These are phyloP conservation scores for Drosophila nr. perissopoda DNA, from an alignment of 2,888 invertebrate species.

Conservation along the genomic window DNA sequence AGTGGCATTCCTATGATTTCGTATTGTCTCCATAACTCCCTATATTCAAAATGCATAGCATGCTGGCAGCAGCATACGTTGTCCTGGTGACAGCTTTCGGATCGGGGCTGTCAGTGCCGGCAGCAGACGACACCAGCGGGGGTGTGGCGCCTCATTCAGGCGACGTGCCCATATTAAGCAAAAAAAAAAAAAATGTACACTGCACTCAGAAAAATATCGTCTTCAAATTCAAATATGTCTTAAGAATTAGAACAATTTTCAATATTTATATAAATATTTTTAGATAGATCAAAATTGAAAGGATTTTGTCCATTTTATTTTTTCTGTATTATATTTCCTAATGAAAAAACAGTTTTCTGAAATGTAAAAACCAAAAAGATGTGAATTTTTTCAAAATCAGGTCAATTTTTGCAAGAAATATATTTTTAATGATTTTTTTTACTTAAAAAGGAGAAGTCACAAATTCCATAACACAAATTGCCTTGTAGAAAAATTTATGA, in stretches of 20 bases:
- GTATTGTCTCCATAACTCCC: slow-evolving; percentile 6
- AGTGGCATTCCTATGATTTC: neutral
- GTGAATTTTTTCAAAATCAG: neutral
- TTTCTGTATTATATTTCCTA: too few relatives aligned
- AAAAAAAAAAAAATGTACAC: neutral
- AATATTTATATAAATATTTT: too few relatives aligned
- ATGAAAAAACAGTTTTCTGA: neutral
- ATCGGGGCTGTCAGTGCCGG: slow-evolving; percentile 36
- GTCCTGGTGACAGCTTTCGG: slow-evolving; percentile 19
- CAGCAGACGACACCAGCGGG: slow-evolving; percentile 38
- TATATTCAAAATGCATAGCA: slow-evolving; percentile 59
- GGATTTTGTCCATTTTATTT: too few relatives aligned
- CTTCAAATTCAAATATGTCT: accelerated
- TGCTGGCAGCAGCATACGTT: slow-evolving; percentile 24
- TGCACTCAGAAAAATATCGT: neutral
- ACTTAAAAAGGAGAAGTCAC: too few relatives aligned
- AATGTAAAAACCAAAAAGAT: neutral
- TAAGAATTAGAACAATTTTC: neutral
- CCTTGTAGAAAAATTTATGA: too few relatives aligned
- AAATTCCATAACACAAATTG: too few relatives aligned
- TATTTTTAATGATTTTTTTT: too few relatives aligned
- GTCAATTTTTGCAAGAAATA: too few relatives aligned
- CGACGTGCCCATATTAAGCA: slow-evolving; percentile 27
- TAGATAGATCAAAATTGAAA: neutral
- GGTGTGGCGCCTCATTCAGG: slow-evolving; percentile 33